Evolutionary conservation across 2,888 invertebrate species (phyloP).

Genomic region (Nomada flava): DNA sequence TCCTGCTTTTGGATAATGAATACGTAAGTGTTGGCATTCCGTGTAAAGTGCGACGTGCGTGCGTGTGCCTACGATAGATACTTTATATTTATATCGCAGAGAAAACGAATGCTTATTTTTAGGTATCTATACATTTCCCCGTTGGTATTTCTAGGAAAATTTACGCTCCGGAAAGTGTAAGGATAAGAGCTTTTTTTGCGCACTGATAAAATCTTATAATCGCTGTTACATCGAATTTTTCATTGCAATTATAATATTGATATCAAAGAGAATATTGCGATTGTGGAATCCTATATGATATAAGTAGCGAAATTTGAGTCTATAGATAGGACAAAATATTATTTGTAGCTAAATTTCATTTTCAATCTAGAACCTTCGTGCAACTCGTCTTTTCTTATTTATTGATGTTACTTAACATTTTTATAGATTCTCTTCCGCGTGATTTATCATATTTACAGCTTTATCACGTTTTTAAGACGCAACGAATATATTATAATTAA

Average conservation of each 20-base stretch:
- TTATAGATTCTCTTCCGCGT: neutral
- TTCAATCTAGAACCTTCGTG: neutral
- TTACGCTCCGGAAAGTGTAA: conserved; percentile 4
- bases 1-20: neutral
- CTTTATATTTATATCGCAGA: conserved; percentile 35
- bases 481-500: neutral
- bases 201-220: neutral
- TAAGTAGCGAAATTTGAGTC: neutral
- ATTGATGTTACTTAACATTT: neutral
- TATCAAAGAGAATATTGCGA: neutral
- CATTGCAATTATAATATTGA: neutral
- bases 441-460: neutral
- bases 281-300: neutral
- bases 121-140: conserved; percentile 19
- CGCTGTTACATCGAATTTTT: no score
- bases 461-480: neutral
- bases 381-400: neutral
- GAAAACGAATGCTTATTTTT: conserved; percentile 44
- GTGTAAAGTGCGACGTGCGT: neutral
- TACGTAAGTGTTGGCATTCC: neutral
- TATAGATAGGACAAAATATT: neutral
- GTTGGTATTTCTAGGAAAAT: conserved; percentile 35
- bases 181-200: neutral
- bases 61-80: conserved; percentile 11
- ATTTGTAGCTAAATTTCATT: neutral